These are phyloP conservation scores for Norana najaformis DNA, from an alignment of 2,888 invertebrate species.

Conservation along the genomic window DNA sequence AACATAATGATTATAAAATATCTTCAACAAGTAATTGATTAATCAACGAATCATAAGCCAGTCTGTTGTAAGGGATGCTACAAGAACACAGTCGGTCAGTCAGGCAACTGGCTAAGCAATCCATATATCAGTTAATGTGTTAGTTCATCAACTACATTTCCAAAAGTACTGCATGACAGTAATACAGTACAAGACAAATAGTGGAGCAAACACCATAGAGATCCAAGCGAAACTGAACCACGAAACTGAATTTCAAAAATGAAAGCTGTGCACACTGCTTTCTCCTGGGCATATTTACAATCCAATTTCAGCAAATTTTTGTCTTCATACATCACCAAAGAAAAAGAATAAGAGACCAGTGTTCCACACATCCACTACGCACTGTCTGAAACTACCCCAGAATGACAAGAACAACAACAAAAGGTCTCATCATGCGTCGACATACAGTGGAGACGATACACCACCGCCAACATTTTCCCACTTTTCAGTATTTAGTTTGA, in stretches of 20 bases:
- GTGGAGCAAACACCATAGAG: not conserved
- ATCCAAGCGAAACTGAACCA: not conserved
- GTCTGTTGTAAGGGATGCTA: not conserved
- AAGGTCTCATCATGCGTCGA: not conserved
- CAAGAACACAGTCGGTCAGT: not conserved
- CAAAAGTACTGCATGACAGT: too few species aligned
- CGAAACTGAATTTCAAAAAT: not conserved
- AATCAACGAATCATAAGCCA: not conserved
- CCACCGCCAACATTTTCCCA: not conserved
- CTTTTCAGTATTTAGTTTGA: slow-evolving; percentile 21
- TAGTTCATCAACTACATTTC: not conserved
- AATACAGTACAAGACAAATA: not conserved
- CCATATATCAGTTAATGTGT: not conserved
- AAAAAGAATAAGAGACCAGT: not conserved
- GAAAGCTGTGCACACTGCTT: slow-evolving; percentile 13
- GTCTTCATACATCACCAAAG: not conserved
- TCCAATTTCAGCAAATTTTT: not conserved
- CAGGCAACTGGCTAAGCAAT: not conserved
- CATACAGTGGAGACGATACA: not conserved
- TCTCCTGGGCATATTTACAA: not conserved
- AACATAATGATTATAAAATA: not conserved
- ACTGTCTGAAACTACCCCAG: not conserved
- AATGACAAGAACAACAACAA: slow-evolving; percentile 8
- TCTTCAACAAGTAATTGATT: slow-evolving; percentile 3
- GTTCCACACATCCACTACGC: not conserved